These are phyloP conservation scores for Unio delphinus DNA, from an alignment of 2,888 invertebrate species.

Conservation along the genomic window DNA sequence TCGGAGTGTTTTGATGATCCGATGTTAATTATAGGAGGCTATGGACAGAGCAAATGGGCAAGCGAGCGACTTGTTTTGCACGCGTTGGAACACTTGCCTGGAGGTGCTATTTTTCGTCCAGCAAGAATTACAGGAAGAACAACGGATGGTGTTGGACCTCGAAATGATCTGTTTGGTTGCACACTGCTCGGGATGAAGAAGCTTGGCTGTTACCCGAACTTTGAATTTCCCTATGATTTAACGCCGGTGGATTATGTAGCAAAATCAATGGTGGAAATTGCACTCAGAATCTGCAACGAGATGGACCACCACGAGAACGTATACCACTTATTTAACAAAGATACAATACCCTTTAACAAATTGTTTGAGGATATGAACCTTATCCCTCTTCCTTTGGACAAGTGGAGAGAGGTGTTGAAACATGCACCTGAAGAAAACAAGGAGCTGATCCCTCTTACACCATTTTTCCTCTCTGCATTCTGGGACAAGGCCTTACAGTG, in stretches of 20 bases:
- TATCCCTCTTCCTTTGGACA: slow-evolving; percentile 27
- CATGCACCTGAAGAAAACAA: slow-evolving; percentile 26
- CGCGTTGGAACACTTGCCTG: slow-evolving; percentile 44
- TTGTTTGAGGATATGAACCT: slow-evolving; percentile 44
- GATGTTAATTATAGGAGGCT: slow-evolving; percentile 40
- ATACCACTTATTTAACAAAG: slow-evolving; percentile 46
- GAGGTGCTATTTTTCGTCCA: slow-evolving; percentile 53
- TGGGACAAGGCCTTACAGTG: slow-evolving; percentile 47
- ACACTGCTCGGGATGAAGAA: slow-evolving; percentile 44
- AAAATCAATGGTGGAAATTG: slow-evolving; percentile 45
- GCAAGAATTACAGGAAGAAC: slow-evolving; percentile 46
- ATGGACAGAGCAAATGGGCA: slow-evolving; percentile 56
- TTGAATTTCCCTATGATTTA: slow-evolving; percentile 51
- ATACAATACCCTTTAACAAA: slow-evolving; percentile 44
- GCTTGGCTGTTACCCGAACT: slow-evolving; percentile 45
- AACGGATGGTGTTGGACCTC: slow-evolving; percentile 42
- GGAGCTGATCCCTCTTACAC: slow-evolving; percentile 45
- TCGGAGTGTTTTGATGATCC: slow-evolving; percentile 44
- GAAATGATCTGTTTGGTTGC: slow-evolving; percentile 45
- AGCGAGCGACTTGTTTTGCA: slow-evolving; percentile 48
- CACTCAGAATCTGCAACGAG: slow-evolving; percentile 28
- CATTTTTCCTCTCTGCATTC: slow-evolving; percentile 46
- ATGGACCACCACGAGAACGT: slow-evolving; percentile 19
- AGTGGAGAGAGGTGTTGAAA: slow-evolving; percentile 40
- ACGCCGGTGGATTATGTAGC: slow-evolving; percentile 53